Conservation (phyloP, 2,888 invertebrate species). For the Sympetrum striolatum region DNA sequence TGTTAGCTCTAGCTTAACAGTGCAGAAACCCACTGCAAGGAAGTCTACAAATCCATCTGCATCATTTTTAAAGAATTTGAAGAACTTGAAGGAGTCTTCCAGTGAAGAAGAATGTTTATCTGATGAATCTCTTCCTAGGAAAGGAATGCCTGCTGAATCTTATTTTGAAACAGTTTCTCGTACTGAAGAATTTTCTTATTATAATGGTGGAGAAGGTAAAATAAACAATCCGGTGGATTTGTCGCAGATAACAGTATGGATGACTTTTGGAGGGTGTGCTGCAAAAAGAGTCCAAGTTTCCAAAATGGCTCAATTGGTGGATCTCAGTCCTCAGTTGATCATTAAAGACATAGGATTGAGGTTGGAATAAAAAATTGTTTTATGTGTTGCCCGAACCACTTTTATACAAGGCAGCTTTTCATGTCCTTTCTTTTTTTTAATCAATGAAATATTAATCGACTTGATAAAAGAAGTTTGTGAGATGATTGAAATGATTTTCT, state of each 20-base stretch:
- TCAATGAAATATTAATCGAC: no score
- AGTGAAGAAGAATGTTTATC: not conserved
- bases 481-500: no score
- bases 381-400: not conserved
- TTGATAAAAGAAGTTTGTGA: no score
- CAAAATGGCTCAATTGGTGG: slow-evolving; percentile 63
- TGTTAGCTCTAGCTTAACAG: slow-evolving; percentile 48
- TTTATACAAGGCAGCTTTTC: not conserved
- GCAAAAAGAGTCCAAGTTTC: slow-evolving; percentile 61
- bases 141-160: not conserved
- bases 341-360: slow-evolving; percentile 57
- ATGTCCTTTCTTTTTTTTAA: not conserved
- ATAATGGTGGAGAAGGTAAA: slow-evolving; percentile 49
- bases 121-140: not conserved
- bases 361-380: not conserved
- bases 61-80: slow-evolving; percentile 51
- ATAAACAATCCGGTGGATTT: slow-evolving; percentile 59
- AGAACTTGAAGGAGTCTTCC: slow-evolving; percentile 48
- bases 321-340: slow-evolving; percentile 62
- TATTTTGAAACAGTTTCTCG: not conserved
- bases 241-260: slow-evolving; percentile 61
- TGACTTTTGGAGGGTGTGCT: slow-evolving; percentile 64
- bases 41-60: slow-evolving; percentile 63
- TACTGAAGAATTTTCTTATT: not conserved
- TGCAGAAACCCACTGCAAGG: slow-evolving; percentile 54